These are phyloP conservation scores for Percopsis transmontana DNA, from an alignment of 2,113 vertebrate genomes.

Conservation along the genomic window DNA sequence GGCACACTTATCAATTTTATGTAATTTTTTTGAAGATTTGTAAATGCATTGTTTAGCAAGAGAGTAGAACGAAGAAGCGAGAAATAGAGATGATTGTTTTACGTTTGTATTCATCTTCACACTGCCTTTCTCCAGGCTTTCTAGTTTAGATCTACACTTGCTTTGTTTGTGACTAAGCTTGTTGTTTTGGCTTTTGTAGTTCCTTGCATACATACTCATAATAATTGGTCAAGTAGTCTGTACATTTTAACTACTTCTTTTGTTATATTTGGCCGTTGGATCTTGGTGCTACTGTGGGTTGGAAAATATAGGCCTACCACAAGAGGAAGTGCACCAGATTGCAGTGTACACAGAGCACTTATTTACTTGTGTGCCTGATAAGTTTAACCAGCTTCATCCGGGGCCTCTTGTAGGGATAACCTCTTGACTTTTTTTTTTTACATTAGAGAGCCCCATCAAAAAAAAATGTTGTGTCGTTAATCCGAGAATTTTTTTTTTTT, in stretches of 20 bases:
- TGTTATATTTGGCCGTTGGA: not conserved
- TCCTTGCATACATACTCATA: not conserved
- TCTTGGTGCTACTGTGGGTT: not conserved
- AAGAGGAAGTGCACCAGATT: slow-evolving; percentile 42
- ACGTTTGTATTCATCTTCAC: not conserved
- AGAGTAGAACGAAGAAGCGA: not conserved
- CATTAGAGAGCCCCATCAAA: no score
- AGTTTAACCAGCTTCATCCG: not conserved
- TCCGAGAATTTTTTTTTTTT: no score
- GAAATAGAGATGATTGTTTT: not conserved
- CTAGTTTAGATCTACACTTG: not conserved
- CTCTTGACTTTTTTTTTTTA: no score
- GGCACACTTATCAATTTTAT: not conserved
- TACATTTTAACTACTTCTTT: slow-evolving; percentile 35
- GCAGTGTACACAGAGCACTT: not conserved
- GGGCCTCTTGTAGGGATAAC: not conserved
- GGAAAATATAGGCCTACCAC: not conserved
- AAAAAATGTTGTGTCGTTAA: no score
- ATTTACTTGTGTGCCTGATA: slow-evolving; percentile 59
- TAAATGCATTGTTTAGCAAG: not conserved
- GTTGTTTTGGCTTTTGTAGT: not conserved
- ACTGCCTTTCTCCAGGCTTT: not conserved
- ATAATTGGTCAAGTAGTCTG: not conserved
- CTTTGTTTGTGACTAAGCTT: not conserved
- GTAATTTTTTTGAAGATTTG: not conserved